Conservation (phyloP, 2,113 vertebrate species). For the Rhinoderma darwinii region DNA sequence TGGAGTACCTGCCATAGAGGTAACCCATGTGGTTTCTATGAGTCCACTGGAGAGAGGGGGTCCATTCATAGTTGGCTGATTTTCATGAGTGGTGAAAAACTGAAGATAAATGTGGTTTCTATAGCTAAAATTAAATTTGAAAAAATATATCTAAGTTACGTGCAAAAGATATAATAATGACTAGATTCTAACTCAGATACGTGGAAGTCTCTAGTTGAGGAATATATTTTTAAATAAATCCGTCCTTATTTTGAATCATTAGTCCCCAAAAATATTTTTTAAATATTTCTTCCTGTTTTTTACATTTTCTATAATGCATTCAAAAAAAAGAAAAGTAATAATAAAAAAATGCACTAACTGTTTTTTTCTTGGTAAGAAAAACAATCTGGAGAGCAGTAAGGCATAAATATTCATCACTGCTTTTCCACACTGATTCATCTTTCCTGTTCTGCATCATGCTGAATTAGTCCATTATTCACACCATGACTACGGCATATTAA, state of each 20-base stretch:
- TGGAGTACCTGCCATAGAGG: no score
- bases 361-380: not conserved
- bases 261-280: not conserved
- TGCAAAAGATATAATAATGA: no score
- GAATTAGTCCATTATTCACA: constrained; percentile 57
- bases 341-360: not conserved
- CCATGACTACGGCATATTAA: constrained; percentile 40
- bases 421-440: constrained; percentile 51
- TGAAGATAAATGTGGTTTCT: no score
- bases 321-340: not conserved
- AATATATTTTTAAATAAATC: not conserved
- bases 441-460: constrained; percentile 54
- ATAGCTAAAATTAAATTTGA: no score
- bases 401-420: constrained; percentile 57
- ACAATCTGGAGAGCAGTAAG: constrained; percentile 32
- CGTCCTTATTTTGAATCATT: not conserved
- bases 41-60: no score
- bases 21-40: no score
- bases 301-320: not conserved
- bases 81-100: no score
- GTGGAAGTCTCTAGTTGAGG: no score
- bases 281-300: not conserved
- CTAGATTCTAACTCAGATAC: no score
- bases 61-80: no score
- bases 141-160: no score